Evolutionary conservation across 1,140 invertebrate species (phyloP), one percentile per base, ranked within the genome.

Genomic region (Rhopalosiphum maidis): DNA sequence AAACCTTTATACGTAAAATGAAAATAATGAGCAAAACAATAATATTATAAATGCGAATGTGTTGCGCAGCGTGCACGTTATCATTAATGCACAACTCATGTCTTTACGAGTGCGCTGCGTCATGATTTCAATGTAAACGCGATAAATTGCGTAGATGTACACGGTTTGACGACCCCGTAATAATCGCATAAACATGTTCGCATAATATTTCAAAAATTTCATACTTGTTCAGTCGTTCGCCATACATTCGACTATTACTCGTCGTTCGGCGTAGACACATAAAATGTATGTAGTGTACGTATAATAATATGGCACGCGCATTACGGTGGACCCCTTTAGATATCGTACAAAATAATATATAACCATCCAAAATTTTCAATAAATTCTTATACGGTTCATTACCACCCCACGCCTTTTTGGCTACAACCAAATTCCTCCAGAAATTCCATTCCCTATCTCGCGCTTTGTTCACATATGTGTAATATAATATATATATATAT

Each of bases 151-250:
- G 86, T 18, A 21, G 48, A 89, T 51, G 87, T n/a, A 51, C 87
- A 35, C 7, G 15, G 51, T 89, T 89, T 89, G 88, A 55, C 35
- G 51, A 41, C 8, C 51, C 5, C 23, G 88, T 25, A 37, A 88
- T 55, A 23, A 55, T 54, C 48, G 9, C 21, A 54, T 37, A 11
- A 89, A 9, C 15, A 37, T 51, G 9, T 55, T 89, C 51, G 35
- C 8, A 9, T 37, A 89, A 55, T 89, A 89, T 89, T 54, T 89
- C 37, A 89, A 89, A 89, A 89, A 89, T 55, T 30, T 46, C 85
- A 87, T 54, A 89, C 22, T 48, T 85, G 48, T 51, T 51, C 48
- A 89, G 8, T 48, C 43, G 9, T 85, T 25, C 9, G 37, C 41
- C 22, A 41, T 51, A 51, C 48, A 51, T 51, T 51, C 37, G 43